phyloP scores from a whole-genome alignment of 1,140 invertebrate species.

The Lanistes nyassanus region DNA sequence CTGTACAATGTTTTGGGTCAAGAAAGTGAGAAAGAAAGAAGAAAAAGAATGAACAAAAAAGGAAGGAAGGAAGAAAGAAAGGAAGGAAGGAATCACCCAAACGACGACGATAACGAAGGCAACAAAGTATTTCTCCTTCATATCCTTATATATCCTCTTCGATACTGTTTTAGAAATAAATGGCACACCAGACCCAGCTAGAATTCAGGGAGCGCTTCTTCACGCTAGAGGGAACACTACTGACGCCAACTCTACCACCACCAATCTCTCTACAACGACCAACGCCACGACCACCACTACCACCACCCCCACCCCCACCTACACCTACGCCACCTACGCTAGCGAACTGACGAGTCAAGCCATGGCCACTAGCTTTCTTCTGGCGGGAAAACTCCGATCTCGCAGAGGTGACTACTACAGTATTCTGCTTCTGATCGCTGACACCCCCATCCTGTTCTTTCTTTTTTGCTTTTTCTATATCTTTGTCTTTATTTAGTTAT shows the following conservation, averaged over 20 bases:
- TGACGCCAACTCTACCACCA: too few species aligned
- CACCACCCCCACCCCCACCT: not conserved
- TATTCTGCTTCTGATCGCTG: not conserved
- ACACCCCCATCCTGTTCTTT: not conserved
- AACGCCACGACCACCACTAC: not conserved
- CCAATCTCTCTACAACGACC: not conserved
- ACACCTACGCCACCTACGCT: not conserved
- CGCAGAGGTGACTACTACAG: not conserved
- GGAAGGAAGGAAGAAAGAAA: not conserved
- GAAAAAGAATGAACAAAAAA: not conserved
- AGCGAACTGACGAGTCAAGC: not conserved
- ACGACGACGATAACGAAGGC: not conserved
- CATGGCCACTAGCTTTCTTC: too few species aligned
- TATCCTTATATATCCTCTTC: not conserved
- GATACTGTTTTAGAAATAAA: not conserved
- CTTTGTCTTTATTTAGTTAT: not conserved
- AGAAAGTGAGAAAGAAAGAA: not conserved
- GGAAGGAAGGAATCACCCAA: not conserved
- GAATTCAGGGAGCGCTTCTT: not conserved
- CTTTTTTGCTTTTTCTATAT: not conserved
- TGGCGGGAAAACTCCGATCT: not conserved
- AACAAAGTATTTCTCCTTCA: not conserved
- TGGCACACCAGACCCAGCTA: not conserved
- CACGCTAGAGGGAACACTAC: not conserved
- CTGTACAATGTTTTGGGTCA: too few species aligned